Percentiles rank a stretch among this genome's conserved stretches.
phyloP scores from a whole-genome alignment of 1,140 invertebrate species.

The Akabosia matsudoensis region DNA sequence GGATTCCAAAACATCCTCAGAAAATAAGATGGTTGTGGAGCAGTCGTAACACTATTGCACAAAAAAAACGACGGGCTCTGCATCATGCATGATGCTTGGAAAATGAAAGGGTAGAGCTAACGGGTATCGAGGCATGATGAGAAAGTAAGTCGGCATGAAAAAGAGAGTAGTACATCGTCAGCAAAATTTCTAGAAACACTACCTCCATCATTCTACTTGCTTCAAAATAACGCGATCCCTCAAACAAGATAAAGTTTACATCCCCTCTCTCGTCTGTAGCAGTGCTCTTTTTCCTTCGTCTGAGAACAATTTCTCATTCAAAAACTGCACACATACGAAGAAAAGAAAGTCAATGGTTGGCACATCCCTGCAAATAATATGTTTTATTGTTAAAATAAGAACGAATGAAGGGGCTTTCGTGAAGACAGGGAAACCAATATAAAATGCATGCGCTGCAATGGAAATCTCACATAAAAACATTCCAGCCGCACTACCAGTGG shows the following conservation, averaged over 20 bases:
- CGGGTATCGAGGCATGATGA: background rate
- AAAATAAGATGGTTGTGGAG: background rate
- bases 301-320: background rate
- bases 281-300: too few relatives aligned
- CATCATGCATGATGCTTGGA: background rate
- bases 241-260: constrained; percentile 5
- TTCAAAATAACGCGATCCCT: background rate
- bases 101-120: background rate
- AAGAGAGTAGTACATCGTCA: constrained; percentile 7
- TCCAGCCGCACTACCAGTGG: too few relatives aligned
- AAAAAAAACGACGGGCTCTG: background rate
- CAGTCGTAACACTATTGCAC: background rate
- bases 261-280: background rate
- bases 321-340: background rate
- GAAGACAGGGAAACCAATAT: background rate
- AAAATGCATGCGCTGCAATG: constrained; percentile 8
- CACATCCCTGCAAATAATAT: background rate
- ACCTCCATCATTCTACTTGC: background rate
- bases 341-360: background rate
- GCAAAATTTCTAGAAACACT: background rate
- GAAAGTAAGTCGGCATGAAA: background rate
- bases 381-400: background rate
- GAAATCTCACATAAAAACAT: background rate
- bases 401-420: background rate
- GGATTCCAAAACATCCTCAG: background rate